Conservation (phyloP, 1,140 invertebrate genomes). For the Agrilus planipennis region DNA sequence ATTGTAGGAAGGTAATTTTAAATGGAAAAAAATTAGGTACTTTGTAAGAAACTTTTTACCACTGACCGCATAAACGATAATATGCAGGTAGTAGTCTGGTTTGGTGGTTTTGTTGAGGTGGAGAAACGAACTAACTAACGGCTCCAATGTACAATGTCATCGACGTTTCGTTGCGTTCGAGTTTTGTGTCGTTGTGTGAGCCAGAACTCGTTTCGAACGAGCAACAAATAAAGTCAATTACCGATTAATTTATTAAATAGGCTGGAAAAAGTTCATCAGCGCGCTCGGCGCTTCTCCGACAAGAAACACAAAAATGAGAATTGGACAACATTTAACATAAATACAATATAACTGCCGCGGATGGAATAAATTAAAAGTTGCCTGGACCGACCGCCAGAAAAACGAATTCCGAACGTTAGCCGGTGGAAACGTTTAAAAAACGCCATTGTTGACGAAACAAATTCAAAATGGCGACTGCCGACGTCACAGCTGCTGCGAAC, state of each 20-base stretch:
- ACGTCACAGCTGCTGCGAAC: constrained; percentile 18
- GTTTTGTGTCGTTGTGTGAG: too few relatives aligned
- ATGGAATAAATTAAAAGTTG: constrained; percentile 28
- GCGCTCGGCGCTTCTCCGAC: neutral
- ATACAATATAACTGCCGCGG: constrained; percentile 15
- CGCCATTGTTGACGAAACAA: constrained; percentile 25
- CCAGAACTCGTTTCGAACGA: neutral
- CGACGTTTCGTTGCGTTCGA: too few relatives aligned
- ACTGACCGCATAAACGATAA: too few relatives aligned
- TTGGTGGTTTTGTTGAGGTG: too few relatives aligned
- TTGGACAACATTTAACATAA: constrained; percentile 21
- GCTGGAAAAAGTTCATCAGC: constrained; percentile 5
- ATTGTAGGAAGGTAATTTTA: too few relatives aligned
- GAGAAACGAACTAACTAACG: too few relatives aligned
- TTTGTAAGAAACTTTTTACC: too few relatives aligned
- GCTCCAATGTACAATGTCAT: too few relatives aligned
- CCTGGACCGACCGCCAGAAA: constrained; percentile 18
- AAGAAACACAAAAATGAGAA: constrained; percentile 9
- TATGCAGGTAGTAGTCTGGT: too few relatives aligned
- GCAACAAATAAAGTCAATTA: constrained; percentile 1
- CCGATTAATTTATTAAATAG: constrained; percentile 6
- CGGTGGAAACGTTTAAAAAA: constrained; percentile 21
- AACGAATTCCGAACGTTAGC: constrained; percentile 23
- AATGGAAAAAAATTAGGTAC: too few relatives aligned
- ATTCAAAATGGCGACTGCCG: constrained; percentile 26